Conservation (phyloP, 1,140 invertebrate species). For the Penaeus chinensis region DNA sequence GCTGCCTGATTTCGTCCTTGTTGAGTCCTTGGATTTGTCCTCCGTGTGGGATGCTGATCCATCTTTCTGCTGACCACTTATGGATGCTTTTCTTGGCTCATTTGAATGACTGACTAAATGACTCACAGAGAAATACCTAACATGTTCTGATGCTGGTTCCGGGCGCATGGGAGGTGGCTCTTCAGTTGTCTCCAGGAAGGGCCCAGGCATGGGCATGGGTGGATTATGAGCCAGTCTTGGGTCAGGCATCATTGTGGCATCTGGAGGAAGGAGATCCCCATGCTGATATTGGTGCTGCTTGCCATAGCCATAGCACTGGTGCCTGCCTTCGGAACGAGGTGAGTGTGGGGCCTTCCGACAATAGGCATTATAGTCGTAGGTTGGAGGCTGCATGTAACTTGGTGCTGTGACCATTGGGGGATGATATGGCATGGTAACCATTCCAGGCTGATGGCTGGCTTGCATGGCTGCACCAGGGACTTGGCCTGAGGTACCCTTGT, state of each 20-base stretch:
- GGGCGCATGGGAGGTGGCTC: constrained; percentile 48
- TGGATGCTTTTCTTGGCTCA: constrained; percentile 43
- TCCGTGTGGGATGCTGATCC: constrained; percentile 40
- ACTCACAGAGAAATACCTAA: constrained; percentile 61
- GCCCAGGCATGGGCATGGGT: constrained; percentile 43
- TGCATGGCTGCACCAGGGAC: constrained; percentile 43
- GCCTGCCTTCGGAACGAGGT: constrained; percentile 53
- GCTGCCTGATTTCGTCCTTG: constrained; percentile 44
- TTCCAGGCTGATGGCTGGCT: constrained; percentile 44
- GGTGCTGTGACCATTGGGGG: constrained; percentile 54
- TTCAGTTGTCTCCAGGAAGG: constrained; percentile 52
- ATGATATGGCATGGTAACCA: constrained; percentile 51
- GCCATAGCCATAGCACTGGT: constrained; percentile 59
- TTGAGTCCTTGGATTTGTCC: constrained; percentile 56
- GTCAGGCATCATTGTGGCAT: constrained; percentile 51
- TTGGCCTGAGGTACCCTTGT: constrained; percentile 38
- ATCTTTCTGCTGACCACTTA: constrained; percentile 47
- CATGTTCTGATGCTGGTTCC: constrained; percentile 59
- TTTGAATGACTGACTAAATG: constrained; percentile 59
- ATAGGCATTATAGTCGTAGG: constrained; percentile 55
- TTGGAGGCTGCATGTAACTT: constrained; percentile 55
- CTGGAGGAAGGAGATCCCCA: constrained; percentile 48
- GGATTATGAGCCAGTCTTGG: constrained; percentile 46
- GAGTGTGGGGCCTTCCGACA: constrained; percentile 48
- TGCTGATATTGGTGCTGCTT: constrained; percentile 55